Base-by-base conservation (phyloP, 2,113 vertebrate genomes). In the Mus spicilegus region DNA sequence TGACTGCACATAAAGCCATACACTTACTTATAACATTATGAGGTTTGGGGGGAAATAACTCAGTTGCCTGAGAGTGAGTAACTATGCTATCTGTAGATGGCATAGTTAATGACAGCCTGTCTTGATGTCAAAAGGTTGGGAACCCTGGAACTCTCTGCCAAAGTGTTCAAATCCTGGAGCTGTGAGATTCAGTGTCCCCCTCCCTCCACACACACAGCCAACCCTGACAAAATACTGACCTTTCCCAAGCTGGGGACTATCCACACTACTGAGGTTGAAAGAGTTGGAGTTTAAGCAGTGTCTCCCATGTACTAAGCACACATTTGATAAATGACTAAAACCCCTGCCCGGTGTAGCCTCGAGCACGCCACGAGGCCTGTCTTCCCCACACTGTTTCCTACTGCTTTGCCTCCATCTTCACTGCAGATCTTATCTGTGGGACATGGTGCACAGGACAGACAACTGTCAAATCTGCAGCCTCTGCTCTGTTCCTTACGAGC, bases 361-460 rank as follows among this genome's bases (percentile, higher is more conserved):
- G 6, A 78, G 49, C 9, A 36, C 14, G 36, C n/a, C 78, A 9
- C 3, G 13, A 73, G 51, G 1, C 20, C 33, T 54, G 0, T 33
- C 39, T 93, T 70, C 73, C 75, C 26, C 33, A 65, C 26, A 2
- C 0, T 4, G 36, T 28, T 30, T 51, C n/a, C 85, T 30, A 8
- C 24, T 46, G 54, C 72, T 73, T 46, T 86, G 70, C 13, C 61
- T 58, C 58, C 49, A n/a, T 13, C 20, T 58, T 77, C 19, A 46
- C 81, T 92, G 58, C 20, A 16, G n/a, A 67, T 78, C 56, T 82
- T 51, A 81, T 85, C 90, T 96, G 77, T 19, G 61, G 65, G 11
- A 28, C 76, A 9, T 54, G 26, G 14, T 16, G 46, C 89, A 7
- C 61, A n/a, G 9, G 73, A 65, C 13, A 87, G 87, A 54, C 56